These are phyloP conservation scores for Siderastrea siderea DNA, from an alignment of 92 coral and sea anemone species.

Conservation along the genomic window DNA sequence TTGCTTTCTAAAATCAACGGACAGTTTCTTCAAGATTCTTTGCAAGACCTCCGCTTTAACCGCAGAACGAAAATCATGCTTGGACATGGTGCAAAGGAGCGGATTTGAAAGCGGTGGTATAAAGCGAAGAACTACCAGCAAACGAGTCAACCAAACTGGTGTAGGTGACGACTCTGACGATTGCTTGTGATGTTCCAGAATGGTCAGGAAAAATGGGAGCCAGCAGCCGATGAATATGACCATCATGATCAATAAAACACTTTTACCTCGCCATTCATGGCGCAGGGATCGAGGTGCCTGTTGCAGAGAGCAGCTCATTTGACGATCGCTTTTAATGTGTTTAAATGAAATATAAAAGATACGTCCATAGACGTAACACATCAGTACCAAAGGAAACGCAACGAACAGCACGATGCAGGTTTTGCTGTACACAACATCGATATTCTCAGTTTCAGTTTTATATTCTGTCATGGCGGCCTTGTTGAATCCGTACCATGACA, in stretches of 20 bases:
- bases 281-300: constrained; percentile 3
- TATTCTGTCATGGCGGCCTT: constrained; percentile 37
- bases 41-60: constrained; percentile 4
- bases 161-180: neutral
- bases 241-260: constrained; percentile 52
- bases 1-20: neutral
- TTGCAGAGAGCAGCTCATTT: neutral
- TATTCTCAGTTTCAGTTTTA: neutral
- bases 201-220: constrained; percentile 50
- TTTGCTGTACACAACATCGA: constrained; percentile 16
- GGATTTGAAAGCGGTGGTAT: constrained; percentile 66
- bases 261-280: constrained; percentile 38
- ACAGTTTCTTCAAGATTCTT: neutral
- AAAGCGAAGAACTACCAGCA: constrained; percentile 39
- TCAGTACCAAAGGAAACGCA: constrained; percentile 45
- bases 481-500: constrained; percentile 59
- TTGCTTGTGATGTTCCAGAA: constrained; percentile 25
- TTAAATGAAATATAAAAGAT: constrained; percentile 31
- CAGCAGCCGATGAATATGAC: constrained; percentile 60
- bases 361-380: constrained; percentile 40
- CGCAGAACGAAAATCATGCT: constrained; percentile 62
- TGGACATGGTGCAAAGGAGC: constrained; percentile 55
- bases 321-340: constrained; percentile 24
- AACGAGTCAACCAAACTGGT: constrained; percentile 36
- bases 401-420: constrained; percentile 56